phyloP scores from a whole-genome alignment of 2,797 vertebrate species.

The Spondyliosoma cantharus region DNA sequence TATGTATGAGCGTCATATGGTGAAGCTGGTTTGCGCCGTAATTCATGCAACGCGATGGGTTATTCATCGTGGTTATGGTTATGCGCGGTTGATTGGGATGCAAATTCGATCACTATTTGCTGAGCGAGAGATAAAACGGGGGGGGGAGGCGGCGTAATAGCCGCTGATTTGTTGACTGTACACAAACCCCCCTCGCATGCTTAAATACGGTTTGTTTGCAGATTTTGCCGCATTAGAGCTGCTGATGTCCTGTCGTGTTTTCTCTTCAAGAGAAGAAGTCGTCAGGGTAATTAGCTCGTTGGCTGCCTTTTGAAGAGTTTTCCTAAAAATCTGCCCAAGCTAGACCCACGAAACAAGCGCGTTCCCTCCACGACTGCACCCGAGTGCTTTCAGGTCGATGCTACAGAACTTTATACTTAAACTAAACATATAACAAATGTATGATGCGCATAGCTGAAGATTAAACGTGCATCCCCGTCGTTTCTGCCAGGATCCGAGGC shows the following conservation, averaged over 20 bases:
- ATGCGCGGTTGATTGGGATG: conserved; percentile 46
- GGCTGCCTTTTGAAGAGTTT: neutral
- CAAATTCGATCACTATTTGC: conserved; percentile 49
- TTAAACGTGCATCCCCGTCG: neutral
- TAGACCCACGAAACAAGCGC: neutral
- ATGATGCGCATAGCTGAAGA: neutral
- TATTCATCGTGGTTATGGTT: conserved; percentile 57
- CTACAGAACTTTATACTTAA: too few species aligned
- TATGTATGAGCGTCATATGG: conserved; percentile 60
- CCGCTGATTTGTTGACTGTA: conserved; percentile 35
- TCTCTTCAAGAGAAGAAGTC: neutral
- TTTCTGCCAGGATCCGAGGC: too few species aligned
- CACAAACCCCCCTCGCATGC: conserved; percentile 6
- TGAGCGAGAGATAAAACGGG: conserved; percentile 29
- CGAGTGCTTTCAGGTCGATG: too few species aligned
- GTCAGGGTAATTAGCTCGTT: neutral
- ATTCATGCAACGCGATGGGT: conserved; percentile 55
- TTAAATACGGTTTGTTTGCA: conserved; percentile 10
- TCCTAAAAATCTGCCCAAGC: conserved; percentile 5
- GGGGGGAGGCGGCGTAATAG: neutral
- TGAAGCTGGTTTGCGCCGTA: conserved; percentile 49
- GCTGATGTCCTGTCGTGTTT: neutral
- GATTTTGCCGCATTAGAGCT: conserved; percentile 10
- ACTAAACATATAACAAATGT: neutral
- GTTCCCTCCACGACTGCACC: neutral